These are phyloP conservation scores for Darevskia mixta DNA, from an alignment of 2,797 vertebrate species.

Conservation along the genomic window DNA sequence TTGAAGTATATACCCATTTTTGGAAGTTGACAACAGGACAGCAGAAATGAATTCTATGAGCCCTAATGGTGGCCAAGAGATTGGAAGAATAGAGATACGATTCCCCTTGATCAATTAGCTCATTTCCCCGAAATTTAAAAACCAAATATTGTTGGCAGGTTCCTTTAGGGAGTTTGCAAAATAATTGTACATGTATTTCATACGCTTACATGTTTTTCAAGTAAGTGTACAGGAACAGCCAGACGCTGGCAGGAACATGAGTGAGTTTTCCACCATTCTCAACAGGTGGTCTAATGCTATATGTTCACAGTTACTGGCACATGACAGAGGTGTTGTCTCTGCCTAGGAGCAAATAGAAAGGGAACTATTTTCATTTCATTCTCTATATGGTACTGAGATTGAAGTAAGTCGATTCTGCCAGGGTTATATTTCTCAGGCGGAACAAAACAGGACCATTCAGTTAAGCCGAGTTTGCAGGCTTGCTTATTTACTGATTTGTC, in stretches of 20 bases:
- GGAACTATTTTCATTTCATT: neutral
- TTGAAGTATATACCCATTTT: too few relatives aligned
- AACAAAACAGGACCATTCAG: too few relatives aligned
- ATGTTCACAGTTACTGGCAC: neutral
- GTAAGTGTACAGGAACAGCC: neutral
- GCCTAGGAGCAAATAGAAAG: neutral
- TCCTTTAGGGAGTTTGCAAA: slow-evolving; percentile 18
- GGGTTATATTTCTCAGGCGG: neutral
- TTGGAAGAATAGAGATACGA: too few relatives aligned
- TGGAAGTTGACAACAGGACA: too few relatives aligned
- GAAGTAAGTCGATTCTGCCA: neutral
- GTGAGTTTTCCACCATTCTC: neutral
- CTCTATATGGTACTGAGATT: neutral
- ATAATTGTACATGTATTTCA: slow-evolving; percentile 6
- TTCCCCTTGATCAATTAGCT: too few relatives aligned
- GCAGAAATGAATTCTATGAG: too few relatives aligned
- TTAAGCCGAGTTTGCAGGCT: too few relatives aligned
- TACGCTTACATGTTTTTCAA: neutral
- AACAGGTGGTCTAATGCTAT: neutral
- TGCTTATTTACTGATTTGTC: too few relatives aligned
- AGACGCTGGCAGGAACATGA: neutral
- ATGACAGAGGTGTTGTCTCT: neutral
- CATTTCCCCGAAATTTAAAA: neutral
- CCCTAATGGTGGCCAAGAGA: too few relatives aligned
- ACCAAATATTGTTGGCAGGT: neutral